Conservation (phyloP, 2,797 vertebrate genomes). For the Pyrrhura leucotis region DNA sequence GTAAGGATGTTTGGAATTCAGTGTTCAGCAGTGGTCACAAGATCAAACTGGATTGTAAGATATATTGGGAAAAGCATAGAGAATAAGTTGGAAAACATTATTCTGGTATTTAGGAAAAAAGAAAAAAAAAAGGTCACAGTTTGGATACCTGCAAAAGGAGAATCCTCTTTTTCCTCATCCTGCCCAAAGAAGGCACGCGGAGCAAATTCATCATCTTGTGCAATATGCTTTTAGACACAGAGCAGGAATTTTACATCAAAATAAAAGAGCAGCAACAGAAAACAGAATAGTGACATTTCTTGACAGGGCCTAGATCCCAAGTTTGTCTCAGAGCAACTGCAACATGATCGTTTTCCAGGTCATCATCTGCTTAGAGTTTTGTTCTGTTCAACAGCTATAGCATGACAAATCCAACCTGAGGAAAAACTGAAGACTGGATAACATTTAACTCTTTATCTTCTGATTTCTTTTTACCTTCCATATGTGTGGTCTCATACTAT, state of each 20-base stretch:
- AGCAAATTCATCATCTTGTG: neutral
- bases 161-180: neutral
- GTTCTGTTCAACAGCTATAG: neutral
- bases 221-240: neutral
- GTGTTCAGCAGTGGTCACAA: neutral
- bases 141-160: neutral
- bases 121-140: neutral
- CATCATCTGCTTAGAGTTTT: neutral
- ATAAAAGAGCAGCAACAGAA: neutral
- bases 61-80: neutral
- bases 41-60: neutral
- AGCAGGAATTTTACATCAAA: neutral
- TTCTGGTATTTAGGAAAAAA: neutral
- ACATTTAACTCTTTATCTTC: neutral
- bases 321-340: constrained; percentile 7
- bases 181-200: neutral
- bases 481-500: neutral
- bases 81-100: neutral
- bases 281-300: neutral
- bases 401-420: neutral
- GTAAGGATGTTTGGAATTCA: neutral
- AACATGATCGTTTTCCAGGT: neutral
- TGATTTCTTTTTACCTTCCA: neutral
- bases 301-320: neutral
- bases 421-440: neutral